Conservation (phyloP, 2,113 vertebrate species). For the Gymnobelideus leadbeateri region DNA sequence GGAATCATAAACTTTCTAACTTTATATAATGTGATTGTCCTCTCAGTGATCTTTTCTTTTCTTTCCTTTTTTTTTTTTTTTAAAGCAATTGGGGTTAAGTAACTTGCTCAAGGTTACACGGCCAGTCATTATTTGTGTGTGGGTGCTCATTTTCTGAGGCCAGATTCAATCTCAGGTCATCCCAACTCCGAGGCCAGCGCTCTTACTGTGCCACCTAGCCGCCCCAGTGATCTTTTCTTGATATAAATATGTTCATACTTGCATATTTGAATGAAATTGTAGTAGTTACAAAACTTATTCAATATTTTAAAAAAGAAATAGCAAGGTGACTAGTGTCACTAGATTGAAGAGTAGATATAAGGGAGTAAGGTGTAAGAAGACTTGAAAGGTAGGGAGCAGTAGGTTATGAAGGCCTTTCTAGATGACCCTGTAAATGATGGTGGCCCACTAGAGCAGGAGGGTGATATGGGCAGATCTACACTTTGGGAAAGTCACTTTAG, state of each 20-base stretch:
- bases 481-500: background rate
- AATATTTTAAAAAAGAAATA: background rate
- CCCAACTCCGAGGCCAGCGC: too few relatives aligned
- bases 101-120: too few relatives aligned
- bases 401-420: background rate
- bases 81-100: too few relatives aligned
- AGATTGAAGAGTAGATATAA: background rate
- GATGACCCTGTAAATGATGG: background rate
- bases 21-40: background rate
- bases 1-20: background rate
- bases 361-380: background rate
- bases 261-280: background rate
- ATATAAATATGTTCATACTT: background rate
- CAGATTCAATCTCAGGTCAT: too few relatives aligned
- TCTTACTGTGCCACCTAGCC: too few relatives aligned
- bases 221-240: background rate
- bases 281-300: background rate
- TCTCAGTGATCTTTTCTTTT: background rate
- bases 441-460: background rate
- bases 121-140: too few relatives aligned
- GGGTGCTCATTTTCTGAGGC: too few relatives aligned
- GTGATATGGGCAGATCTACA: background rate
- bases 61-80: too few relatives aligned
- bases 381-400: background rate
- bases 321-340: background rate